A percentile compares a stretch with the other conserved stretches of the same genome.
Evolutionary conservation across 2,888 invertebrate genomes (phyloP).

Genomic region (Hofmannophila pseudospretella): DNA sequence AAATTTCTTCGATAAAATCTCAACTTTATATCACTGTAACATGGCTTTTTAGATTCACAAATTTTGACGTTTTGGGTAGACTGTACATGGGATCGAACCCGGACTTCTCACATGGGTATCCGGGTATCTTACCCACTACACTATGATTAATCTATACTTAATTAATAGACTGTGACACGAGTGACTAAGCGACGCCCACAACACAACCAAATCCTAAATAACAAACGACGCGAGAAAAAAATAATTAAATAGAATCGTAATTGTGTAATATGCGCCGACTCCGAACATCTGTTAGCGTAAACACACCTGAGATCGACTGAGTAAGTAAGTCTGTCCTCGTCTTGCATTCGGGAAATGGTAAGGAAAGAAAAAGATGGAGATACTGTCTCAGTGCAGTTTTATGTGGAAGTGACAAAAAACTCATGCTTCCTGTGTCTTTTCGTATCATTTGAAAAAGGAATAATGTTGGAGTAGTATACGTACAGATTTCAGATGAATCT

Average conservation of each 20-base stretch:
- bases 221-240: slow-evolving; percentile 57
- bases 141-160: background rate
- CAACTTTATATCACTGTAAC: slow-evolving; percentile 1
- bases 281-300: slow-evolving; percentile 75
- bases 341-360: slow-evolving; percentile 14
- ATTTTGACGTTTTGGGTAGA: too few relatives aligned
- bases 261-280: slow-evolving; percentile 71
- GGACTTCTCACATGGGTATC: too few relatives aligned
- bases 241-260: slow-evolving; percentile 76
- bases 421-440: slow-evolving; percentile 75
- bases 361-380: slow-evolving; percentile 32
- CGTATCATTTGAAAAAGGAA: slow-evolving; percentile 75
- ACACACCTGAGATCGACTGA: slow-evolving; percentile 66
- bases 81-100: too few relatives aligned
- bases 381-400: slow-evolving; percentile 41
- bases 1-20: too few relatives aligned
- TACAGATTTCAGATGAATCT: slow-evolving; percentile 24
- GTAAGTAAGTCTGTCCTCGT: slow-evolving; percentile 34
- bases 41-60: too few relatives aligned
- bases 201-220: slow-evolving; percentile 49
- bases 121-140: too few relatives aligned
- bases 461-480: slow-evolving; percentile 51
- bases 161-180: slow-evolving; percentile 11
- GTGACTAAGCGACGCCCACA: slow-evolving; percentile 47
- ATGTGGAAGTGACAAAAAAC: slow-evolving; percentile 77